Evolutionary conservation across 2,113 vertebrate species (phyloP).

Genomic region (Amblyornis subalaris): DNA sequence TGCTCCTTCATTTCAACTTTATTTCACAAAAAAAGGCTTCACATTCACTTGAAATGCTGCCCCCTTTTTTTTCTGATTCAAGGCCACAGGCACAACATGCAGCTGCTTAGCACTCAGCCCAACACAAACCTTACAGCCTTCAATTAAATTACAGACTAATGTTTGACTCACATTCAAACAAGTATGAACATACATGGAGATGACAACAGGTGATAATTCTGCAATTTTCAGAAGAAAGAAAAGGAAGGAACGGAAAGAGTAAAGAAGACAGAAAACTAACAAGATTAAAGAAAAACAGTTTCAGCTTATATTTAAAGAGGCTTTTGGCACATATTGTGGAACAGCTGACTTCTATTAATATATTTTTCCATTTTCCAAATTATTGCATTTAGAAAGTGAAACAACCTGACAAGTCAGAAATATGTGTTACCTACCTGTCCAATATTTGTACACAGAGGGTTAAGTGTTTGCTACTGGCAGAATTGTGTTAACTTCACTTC

Average conservation of each 20-base stretch:
- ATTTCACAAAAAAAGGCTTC: not conserved
- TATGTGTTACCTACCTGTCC: not conserved
- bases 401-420: constrained; percentile 8
- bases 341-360: not conserved
- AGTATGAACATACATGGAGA: constrained; percentile 42
- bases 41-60: not conserved
- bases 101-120: not conserved
- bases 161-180: constrained; percentile 40
- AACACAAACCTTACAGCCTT: not conserved
- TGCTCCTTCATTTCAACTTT: not conserved
- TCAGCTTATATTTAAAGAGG: not conserved
- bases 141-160: constrained; percentile 23
- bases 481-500: not conserved
- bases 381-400: not conserved
- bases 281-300: not conserved
- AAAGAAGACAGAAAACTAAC: not conserved
- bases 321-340: not conserved
- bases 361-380: constrained; percentile 30
- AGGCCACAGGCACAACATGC: not conserved
- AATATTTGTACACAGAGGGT: not conserved
- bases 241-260: not conserved
- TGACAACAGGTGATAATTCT: constrained; percentile 52
- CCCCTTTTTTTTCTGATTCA: not conserved
- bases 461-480: not conserved
- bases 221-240: constrained; percentile 27